These are phyloP conservation scores for Rhabdornis inornatus DNA, from an alignment of 2,113 vertebrate species.

Conservation along the genomic window DNA sequence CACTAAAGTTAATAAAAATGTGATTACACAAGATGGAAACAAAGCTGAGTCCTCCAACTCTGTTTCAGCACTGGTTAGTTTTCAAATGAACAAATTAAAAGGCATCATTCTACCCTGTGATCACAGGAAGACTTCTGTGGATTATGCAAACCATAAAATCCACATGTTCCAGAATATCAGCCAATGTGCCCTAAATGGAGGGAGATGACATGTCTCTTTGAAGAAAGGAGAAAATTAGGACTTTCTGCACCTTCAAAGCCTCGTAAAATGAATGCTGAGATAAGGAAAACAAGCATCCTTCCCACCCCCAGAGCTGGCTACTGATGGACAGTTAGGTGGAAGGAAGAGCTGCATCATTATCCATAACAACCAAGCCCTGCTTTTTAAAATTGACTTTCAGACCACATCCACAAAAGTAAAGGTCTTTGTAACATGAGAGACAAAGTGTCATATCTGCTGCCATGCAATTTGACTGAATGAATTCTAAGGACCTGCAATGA, in stretches of 20 bases:
- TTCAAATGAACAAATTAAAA: constrained; percentile 29
- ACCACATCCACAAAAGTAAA: background rate
- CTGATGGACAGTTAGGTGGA: background rate
- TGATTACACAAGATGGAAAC: background rate
- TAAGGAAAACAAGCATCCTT: background rate
- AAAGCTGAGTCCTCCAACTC: background rate
- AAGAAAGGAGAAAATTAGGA: background rate
- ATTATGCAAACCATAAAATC: constrained; percentile 6
- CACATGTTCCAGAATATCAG: background rate
- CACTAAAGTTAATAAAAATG: background rate
- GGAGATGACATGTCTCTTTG: background rate
- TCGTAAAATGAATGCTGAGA: background rate
- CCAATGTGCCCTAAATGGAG: background rate
- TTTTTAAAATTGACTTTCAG: background rate
- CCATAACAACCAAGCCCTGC: background rate
- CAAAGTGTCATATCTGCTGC: fast-evolving
- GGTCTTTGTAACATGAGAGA: background rate
- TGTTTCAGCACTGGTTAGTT: background rate
- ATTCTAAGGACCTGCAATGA: background rate
- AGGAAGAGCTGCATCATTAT: background rate
- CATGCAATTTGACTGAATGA: background rate
- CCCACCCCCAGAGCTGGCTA: background rate
- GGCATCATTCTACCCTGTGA: background rate
- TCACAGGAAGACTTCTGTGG: background rate
- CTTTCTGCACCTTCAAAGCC: background rate